Conservation (phyloP, 2,888 invertebrate genomes). For the Pegoplata infirma region DNA sequence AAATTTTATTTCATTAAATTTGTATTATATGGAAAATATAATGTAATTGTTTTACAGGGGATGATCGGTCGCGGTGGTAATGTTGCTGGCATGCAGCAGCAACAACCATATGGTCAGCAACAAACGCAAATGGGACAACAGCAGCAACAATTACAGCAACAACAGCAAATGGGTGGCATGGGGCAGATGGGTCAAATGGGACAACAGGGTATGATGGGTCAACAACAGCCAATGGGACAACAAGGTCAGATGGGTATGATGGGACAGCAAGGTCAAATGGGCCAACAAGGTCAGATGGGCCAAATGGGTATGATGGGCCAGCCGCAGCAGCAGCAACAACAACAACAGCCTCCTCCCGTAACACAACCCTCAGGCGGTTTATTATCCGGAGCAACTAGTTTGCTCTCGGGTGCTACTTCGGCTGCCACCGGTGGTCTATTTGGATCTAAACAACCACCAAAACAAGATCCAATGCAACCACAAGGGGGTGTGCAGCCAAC, state of each 20-base stretch:
- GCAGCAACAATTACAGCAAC: constrained; percentile 67
- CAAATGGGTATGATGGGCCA: constrained; percentile 63
- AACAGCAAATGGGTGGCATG: constrained; percentile 65
- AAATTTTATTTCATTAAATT: background rate
- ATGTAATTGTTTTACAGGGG: constrained; percentile 75
- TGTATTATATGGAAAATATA: constrained; percentile 43
- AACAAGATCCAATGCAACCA: constrained; percentile 80
- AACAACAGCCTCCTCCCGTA: constrained; percentile 75
- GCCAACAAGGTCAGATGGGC: constrained; percentile 63
- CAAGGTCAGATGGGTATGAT: constrained; percentile 55
- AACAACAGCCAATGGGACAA: constrained; percentile 65
- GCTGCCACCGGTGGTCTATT: constrained; percentile 79
- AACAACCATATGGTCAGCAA: constrained; percentile 74
- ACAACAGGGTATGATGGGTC: constrained; percentile 67
- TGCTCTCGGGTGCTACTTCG: constrained; percentile 78
- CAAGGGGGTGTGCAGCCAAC: constrained; percentile 77
- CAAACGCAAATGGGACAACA: constrained; percentile 71
- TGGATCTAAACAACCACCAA: constrained; percentile 77
- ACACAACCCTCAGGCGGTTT: constrained; percentile 76
- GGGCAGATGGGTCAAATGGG: constrained; percentile 65
- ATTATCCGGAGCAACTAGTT: constrained; percentile 78
- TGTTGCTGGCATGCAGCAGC: constrained; percentile 75
- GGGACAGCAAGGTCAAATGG: constrained; percentile 61
- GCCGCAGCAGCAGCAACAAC: constrained; percentile 69
- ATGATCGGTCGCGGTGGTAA: constrained; percentile 79